These are phyloP conservation scores for Ceratoteleas bidentatus DNA, from an alignment of 1,140 invertebrate genomes.

Conservation along the genomic window DNA sequence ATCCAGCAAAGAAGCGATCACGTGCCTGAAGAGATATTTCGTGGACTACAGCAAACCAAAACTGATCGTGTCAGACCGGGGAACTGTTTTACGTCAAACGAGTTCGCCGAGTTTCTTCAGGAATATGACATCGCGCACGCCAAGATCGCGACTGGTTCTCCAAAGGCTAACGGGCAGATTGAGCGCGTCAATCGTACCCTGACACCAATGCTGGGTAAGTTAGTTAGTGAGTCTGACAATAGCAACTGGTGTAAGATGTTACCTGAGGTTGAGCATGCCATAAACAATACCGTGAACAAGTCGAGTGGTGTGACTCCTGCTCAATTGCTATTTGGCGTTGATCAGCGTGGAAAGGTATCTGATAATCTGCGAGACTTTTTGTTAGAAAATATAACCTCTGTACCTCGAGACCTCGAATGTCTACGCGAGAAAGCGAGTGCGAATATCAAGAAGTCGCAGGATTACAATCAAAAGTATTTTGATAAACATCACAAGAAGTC, in stretches of 20 bases:
- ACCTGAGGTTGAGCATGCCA: constrained; percentile 40
- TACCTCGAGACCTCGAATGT: not conserved
- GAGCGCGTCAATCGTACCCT: constrained; percentile 36
- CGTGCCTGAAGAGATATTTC: not conserved
- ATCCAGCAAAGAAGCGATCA: not conserved
- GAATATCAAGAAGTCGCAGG: not conserved
- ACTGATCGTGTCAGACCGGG: not conserved
- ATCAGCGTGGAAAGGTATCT: constrained; percentile 37
- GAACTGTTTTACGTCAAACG: not conserved
- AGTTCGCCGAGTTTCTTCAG: not conserved
- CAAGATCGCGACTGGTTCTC: constrained; percentile 29
- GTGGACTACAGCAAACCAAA: not conserved
- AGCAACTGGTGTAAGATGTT: constrained; percentile 36
- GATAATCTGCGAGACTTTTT: constrained; percentile 7
- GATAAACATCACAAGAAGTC: constrained; percentile 56
- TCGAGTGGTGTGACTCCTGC: constrained; percentile 15
- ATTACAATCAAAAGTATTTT: not conserved
- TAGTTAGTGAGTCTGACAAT: not conserved
- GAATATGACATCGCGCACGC: not conserved
- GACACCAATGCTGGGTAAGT: constrained; percentile 31
- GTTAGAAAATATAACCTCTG: no score
- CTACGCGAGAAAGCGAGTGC: not conserved
- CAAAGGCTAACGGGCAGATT: constrained; percentile 29
- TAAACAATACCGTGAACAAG: constrained; percentile 51
- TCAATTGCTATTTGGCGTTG: constrained; percentile 55